phyloP scores from a whole-genome alignment of 2,797 vertebrate species.

The Sebastes itinus region DNA sequence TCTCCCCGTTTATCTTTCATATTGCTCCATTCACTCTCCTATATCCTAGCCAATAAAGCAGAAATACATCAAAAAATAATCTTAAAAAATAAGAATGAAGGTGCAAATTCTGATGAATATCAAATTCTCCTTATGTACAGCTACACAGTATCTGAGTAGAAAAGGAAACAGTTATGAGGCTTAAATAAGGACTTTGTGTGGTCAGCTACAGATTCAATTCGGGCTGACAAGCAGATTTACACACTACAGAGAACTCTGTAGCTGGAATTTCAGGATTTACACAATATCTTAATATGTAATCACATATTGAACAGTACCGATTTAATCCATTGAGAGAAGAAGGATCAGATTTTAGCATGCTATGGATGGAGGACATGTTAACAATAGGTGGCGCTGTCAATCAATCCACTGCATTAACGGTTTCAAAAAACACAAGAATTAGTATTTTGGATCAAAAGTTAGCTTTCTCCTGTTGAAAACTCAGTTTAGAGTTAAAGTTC shows the following conservation, averaged over 20 bases:
- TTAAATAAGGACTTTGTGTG: conserved; percentile 60
- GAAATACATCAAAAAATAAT: conserved; percentile 61
- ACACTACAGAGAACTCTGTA: conserved; percentile 41
- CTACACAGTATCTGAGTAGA: conserved; percentile 70
- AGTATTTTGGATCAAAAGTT: conserved; percentile 17
- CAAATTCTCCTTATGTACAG: conserved; percentile 74
- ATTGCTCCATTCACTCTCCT: conserved; percentile 23
- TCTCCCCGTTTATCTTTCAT: conserved; percentile 20
- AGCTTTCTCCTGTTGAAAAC: background rate
- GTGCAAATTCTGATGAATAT: conserved; percentile 74
- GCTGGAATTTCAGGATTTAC: conserved; percentile 50
- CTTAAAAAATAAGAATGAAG: conserved; percentile 69
- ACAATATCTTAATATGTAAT: conserved; percentile 44
- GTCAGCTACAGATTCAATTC: conserved; percentile 24
- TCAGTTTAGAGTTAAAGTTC: conserved; percentile 10
- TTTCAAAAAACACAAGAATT: background rate
- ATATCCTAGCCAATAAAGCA: conserved; percentile 54
- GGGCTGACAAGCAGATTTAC: conserved; percentile 38
- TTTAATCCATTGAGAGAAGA: conserved; percentile 36
- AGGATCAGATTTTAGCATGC: conserved; percentile 65
- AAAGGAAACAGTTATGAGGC: conserved; percentile 65
- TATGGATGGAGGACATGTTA: conserved; percentile 51
- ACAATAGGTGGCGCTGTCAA: conserved; percentile 49
- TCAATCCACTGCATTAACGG: conserved; percentile 31
- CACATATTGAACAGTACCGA: conserved; percentile 57